Conservation (phyloP, 2,797 vertebrate species). For the Sarcoramphus papa region DNA sequence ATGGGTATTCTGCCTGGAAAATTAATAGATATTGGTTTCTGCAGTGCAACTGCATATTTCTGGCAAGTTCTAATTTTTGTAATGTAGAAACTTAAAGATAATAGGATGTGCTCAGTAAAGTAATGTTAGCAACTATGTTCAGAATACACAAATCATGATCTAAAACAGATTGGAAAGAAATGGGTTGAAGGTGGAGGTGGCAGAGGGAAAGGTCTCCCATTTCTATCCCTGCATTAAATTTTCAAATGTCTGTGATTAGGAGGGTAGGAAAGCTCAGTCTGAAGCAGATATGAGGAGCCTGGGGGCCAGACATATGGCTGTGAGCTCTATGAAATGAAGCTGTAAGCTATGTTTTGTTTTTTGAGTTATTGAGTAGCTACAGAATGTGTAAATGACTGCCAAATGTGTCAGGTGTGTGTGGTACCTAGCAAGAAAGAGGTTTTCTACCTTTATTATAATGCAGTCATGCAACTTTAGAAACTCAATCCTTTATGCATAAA, state of each 20-base stretch:
- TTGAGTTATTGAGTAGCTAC: background rate
- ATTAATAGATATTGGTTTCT: background rate
- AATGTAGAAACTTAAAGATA: background rate
- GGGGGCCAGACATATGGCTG: background rate
- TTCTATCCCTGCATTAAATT: background rate
- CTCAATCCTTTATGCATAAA: background rate
- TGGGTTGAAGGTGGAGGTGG: background rate
- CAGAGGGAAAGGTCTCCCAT: background rate
- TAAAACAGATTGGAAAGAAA: background rate
- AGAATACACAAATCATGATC: background rate
- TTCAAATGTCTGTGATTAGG: background rate
- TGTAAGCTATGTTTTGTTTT: background rate
- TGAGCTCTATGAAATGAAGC: background rate
- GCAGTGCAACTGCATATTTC: background rate
- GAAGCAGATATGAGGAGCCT: background rate
- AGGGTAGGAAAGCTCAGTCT: background rate
- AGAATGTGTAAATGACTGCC: background rate
- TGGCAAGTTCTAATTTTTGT: background rate
- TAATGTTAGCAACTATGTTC: background rate
- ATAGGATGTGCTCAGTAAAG: background rate
- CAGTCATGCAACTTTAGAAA: background rate
- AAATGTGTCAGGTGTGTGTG: background rate
- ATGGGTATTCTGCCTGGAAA: background rate
- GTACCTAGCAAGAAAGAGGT: background rate
- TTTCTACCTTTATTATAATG: background rate